Percentiles rank a stretch among this genome's conserved stretches.
These are phyloP conservation scores for Caenorhabditis sulstoni DNA, from an alignment of 2,888 invertebrate genomes.

Conservation along the genomic window DNA sequence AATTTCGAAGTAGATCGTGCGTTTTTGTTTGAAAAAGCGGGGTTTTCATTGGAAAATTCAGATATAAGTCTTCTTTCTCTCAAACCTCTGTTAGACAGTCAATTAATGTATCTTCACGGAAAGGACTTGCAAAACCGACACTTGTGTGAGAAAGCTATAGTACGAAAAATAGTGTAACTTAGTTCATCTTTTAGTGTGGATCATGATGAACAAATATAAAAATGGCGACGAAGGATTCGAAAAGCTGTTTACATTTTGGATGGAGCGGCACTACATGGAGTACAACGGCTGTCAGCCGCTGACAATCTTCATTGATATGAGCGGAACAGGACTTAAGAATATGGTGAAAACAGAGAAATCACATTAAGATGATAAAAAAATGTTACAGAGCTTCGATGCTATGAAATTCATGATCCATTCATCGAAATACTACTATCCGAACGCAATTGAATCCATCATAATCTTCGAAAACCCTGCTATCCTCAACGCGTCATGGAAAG, in stretches of 20 bases:
- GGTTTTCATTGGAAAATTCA: constrained; percentile 27
- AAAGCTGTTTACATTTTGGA: constrained; percentile 76
- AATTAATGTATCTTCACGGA: constrained; percentile 75
- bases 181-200: constrained; percentile 73
- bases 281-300: constrained; percentile 71
- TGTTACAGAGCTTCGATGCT: constrained; percentile 73
- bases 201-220: constrained; percentile 71
- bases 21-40: not conserved
- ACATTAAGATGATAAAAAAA: not conserved
- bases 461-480: constrained; percentile 74
- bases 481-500: constrained; percentile 76
- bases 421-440: constrained; percentile 77
- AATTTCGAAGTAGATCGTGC: constrained; percentile 73
- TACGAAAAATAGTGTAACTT: not conserved
- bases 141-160: constrained; percentile 60
- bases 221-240: constrained; percentile 69
- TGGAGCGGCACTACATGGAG: constrained; percentile 75
- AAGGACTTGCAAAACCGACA: constrained; percentile 68
- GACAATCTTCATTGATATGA: constrained; percentile 75
- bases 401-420: constrained; percentile 76
- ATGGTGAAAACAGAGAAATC: constrained; percentile 65
- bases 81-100: constrained; percentile 67
- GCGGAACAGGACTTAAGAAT: constrained; percentile 68
- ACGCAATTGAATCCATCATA: constrained; percentile 67
- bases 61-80: constrained; percentile 73